Evolutionary conservation across 2,888 invertebrate genomes (phyloP).

Genomic region (Cerastoderma edule): DNA sequence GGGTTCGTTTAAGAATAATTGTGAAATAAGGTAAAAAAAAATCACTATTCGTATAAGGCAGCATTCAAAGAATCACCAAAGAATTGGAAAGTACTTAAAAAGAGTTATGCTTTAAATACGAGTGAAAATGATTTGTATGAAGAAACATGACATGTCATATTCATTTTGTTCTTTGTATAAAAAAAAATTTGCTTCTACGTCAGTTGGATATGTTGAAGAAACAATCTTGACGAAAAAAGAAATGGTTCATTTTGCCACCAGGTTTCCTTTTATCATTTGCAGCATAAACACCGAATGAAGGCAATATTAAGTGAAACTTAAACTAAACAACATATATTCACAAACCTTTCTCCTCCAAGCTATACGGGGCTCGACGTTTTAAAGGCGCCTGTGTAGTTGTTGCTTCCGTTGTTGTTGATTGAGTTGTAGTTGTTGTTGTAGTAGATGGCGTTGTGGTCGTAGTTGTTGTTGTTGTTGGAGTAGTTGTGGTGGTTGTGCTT

Average conservation of each 20-base stretch:
- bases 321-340: background rate
- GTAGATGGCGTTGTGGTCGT: slow-evolving; percentile 14
- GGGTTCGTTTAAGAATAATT: too few species aligned
- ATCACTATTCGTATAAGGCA: too few species aligned
- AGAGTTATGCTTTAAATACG: too few species aligned
- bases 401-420: background rate
- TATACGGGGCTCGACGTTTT: background rate
- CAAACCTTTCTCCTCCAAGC: background rate
- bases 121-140: too few species aligned
- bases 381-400: background rate
- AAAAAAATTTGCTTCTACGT: too few species aligned
- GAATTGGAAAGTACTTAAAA: too few species aligned
- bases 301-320: background rate
- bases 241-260: background rate
- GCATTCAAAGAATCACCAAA: too few species aligned
- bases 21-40: too few species aligned
- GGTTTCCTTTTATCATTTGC: background rate
- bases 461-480: slow-evolving; percentile 9
- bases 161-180: too few species aligned
- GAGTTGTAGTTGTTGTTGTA: slow-evolving; percentile 4
- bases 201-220: background rate
- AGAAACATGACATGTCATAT: too few species aligned
- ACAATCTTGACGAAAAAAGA: background rate
- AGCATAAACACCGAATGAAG: too few species aligned
- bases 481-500: background rate